Percentiles rank a stretch among this genome's conserved stretches.
Evolutionary conservation across 2,797 vertebrate genomes (phyloP).

Genomic region (Astyanax mexicanus): DNA sequence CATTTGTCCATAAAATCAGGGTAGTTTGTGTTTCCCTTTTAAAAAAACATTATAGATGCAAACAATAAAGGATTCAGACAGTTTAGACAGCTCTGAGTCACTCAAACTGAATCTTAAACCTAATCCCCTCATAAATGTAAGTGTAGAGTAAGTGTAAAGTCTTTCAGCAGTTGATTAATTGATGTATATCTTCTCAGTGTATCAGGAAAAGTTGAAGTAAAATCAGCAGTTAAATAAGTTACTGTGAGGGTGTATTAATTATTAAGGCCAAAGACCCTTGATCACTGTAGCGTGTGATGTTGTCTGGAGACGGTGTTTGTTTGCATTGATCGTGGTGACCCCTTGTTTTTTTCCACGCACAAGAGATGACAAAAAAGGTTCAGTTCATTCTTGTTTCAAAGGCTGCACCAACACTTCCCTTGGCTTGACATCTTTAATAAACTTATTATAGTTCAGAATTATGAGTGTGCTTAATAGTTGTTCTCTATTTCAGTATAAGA

Average conservation of each 20-base stretch:
- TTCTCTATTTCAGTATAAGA: too few species aligned
- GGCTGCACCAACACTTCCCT: background rate
- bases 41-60: background rate
- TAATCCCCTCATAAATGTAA: background rate
- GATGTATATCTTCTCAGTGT: background rate
- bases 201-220: too few species aligned
- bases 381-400: background rate
- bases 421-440: background rate
- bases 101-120: background rate
- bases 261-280: background rate
- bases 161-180: background rate
- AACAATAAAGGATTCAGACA: too few species aligned
- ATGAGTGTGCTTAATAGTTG: too few species aligned
- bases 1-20: background rate
- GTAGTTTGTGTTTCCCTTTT: too few species aligned
- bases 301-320: slow-evolving; percentile 32
- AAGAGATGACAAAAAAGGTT: slow-evolving; percentile 34
- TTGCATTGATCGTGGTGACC: slow-evolving; percentile 40
- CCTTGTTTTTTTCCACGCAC: slow-evolving; percentile 46
- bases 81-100: slow-evolving; percentile 26
- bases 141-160: slow-evolving; percentile 23
- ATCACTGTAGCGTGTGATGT: slow-evolving; percentile 12
- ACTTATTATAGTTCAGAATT: too few species aligned
- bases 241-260: background rate
- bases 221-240: background rate